Conservation (phyloP, 2,888 invertebrate genomes). For the Drosophila paranaensis region DNA sequence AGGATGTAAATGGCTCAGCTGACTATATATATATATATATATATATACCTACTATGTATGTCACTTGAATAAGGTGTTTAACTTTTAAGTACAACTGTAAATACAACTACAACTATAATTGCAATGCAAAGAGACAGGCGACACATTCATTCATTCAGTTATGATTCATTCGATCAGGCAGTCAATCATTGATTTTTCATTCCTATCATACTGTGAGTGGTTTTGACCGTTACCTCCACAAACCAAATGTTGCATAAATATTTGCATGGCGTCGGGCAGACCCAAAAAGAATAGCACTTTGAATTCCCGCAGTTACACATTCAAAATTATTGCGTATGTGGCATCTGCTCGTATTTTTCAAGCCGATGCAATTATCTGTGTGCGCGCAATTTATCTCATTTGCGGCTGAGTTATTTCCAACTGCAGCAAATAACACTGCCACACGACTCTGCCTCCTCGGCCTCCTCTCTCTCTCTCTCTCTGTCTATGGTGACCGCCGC, state of each 20-base stretch:
- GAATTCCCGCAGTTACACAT: constrained; percentile 32
- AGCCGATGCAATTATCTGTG: constrained; percentile 76
- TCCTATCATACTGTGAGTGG: constrained; percentile 10
- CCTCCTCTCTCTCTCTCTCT: neutral
- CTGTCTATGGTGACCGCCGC: neutral
- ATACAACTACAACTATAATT: constrained; percentile 55
- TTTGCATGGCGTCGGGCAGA: constrained; percentile 16
- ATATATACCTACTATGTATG: no score
- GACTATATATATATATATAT: constrained; percentile 2
- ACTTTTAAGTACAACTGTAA: constrained; percentile 60
- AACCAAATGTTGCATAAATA: constrained; percentile 45
- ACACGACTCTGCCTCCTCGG: constrained; percentile 9
- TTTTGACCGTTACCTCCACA: constrained; percentile 43
- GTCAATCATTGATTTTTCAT: constrained; percentile 35
- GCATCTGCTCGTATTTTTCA: constrained; percentile 33
- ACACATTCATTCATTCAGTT: constrained; percentile 22
- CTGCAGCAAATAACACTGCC: constrained; percentile 70
- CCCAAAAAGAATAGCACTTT: neutral
- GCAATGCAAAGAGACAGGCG: constrained; percentile 26
- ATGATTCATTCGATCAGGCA: constrained; percentile 11
- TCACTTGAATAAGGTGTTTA: constrained; percentile 40
- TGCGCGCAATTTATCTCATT: constrained; percentile 82
- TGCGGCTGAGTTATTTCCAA: constrained; percentile 82
- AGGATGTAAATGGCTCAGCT: constrained; percentile 27
- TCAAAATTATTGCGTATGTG: constrained; percentile 51